phyloP scores from a whole-genome alignment of 1,140 invertebrate species.

The Panulirus ornatus region DNA sequence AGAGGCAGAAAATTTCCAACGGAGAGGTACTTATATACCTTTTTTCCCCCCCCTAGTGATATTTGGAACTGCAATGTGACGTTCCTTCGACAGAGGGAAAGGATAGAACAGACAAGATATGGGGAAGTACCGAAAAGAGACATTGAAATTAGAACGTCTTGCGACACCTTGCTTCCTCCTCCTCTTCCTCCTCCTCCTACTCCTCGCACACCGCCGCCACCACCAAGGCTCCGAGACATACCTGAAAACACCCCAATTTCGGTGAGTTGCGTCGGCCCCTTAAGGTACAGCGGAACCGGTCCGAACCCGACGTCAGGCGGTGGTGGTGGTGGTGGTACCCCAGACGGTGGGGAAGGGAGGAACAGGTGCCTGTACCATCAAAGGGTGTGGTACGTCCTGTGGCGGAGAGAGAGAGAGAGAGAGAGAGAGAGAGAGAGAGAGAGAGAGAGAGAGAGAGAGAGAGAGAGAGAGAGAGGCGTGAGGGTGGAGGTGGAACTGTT shows the following conservation, averaged over 20 bases:
- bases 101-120: no score
- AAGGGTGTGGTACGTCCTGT: not conserved
- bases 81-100: no score
- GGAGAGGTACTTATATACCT: no score
- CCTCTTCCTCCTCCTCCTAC: no score
- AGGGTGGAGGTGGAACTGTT: no score
- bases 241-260: constrained; percentile 7
- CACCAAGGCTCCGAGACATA: not conserved
- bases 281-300: not conserved
- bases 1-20: no score
- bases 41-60: no score
- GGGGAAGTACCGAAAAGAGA: not conserved
- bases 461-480: not conserved
- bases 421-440: not conserved
- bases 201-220: no score
- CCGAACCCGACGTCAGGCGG: not conserved
- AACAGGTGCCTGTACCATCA: not conserved
- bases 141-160: not conserved
- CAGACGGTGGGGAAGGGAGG: no score
- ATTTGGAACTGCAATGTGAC: no score
- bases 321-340: no score
- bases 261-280: not conserved
- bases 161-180: no score
- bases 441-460: not conserved
- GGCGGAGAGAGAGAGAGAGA: not conserved